phyloP scores from a whole-genome alignment of 1,140 invertebrate genomes.

The Drosophila persimilis region DNA sequence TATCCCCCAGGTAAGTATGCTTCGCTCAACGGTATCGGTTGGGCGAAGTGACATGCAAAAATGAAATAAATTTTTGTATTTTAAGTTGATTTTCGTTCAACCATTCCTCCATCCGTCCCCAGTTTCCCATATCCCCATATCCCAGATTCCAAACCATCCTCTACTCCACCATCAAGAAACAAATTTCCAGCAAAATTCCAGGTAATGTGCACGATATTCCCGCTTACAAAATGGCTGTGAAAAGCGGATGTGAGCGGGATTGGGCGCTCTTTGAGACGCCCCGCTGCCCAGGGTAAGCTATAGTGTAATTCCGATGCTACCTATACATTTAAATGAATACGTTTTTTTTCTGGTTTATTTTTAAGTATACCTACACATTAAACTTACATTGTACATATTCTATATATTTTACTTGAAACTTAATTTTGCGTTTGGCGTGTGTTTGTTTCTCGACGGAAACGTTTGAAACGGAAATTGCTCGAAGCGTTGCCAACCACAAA shows the following conservation, averaged over 20 bases:
- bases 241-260: background rate
- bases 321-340: background rate
- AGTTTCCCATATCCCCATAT: background rate
- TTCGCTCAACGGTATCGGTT: conserved; percentile 82
- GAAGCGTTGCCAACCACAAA: conserved; percentile 51
- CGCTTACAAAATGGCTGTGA: background rate
- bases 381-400: conserved; percentile 41
- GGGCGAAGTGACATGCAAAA: conserved; percentile 65
- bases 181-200: conserved; percentile 39
- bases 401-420: conserved; percentile 35
- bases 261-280: conserved; percentile 11
- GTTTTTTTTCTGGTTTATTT: conserved; percentile 35
- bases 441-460: conserved; percentile 20
- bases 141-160: conserved; percentile 8
- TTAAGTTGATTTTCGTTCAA: conserved; percentile 66
- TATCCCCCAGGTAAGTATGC: conserved; percentile 74
- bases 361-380: conserved; percentile 37
- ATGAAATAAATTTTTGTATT: conserved; percentile 74
- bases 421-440: conserved; percentile 39
- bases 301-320: conserved; percentile 37
- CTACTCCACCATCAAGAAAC: background rate
- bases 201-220: conserved; percentile 55
- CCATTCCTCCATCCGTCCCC: background rate
- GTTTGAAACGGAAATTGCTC: conserved; percentile 38
- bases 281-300: conserved; percentile 37